Percentiles rank a stretch among this genome's conserved stretches.
Conservation (phyloP, 2,113 vertebrate genomes). For the Vireo altiloquus region DNA sequence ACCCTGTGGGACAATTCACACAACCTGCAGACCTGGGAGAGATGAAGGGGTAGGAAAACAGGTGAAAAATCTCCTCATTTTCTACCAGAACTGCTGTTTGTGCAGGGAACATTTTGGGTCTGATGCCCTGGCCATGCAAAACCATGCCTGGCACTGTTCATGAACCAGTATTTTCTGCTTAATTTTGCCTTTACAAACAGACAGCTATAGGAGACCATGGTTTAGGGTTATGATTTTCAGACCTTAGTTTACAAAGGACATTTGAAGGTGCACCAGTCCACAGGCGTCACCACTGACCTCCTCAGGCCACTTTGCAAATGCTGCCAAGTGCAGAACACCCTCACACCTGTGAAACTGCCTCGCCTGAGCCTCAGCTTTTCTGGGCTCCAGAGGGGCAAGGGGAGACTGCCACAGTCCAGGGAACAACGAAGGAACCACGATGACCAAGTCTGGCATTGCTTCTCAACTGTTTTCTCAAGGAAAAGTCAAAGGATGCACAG, state of each 20-base stretch:
- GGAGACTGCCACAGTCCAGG: neutral
- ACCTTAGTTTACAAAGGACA: neutral
- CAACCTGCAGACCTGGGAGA: rapidly evolving
- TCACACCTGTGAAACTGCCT: rapidly evolving
- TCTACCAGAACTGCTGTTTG: neutral
- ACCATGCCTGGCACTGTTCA: no score
- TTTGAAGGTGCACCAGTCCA: neutral
- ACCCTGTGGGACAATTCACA: rapidly evolving
- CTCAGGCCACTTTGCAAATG: neutral
- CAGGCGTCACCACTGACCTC: neutral
- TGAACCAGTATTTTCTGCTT: rapidly evolving
- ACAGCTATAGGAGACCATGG: rapidly evolving
- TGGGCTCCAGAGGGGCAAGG: neutral
- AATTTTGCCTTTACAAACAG: neutral
- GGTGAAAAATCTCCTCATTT: neutral
- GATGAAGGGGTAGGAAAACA: rapidly evolving
- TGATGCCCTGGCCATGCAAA: rapidly evolving
- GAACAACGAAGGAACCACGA: rapidly evolving
- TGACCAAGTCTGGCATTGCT: neutral
- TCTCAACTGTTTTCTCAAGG: neutral
- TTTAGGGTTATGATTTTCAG: neutral
- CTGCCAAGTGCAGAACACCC: neutral
- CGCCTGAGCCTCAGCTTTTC: neutral
- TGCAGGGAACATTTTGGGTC: neutral
- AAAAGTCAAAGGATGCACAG: neutral